Percentiles rank a stretch among this genome's conserved stretches.
Evolutionary conservation across 1,140 invertebrate species (phyloP).

Genomic region (Heterodera schachtii): DNA sequence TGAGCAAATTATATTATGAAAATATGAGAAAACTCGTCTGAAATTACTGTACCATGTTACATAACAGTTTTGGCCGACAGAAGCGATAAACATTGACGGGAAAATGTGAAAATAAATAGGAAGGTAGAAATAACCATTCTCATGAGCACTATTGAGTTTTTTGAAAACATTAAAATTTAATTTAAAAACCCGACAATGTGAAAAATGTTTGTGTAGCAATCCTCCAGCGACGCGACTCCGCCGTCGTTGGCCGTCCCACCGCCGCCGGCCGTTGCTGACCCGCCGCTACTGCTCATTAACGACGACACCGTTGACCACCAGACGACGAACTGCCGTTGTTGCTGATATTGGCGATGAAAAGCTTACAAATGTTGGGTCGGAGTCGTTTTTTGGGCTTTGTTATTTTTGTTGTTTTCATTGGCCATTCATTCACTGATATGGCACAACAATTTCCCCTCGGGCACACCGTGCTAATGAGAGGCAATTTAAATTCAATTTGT

Average conservation of each 20-base stretch:
- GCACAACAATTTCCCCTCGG: background rate
- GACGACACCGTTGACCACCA: background rate
- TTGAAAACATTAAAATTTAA: no score
- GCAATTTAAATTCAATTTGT: no score
- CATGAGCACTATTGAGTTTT: no score
- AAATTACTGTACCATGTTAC: no score
- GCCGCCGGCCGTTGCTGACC: background rate
- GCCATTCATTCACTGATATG: background rate
- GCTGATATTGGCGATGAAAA: background rate
- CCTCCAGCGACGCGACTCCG: constrained; percentile 37
- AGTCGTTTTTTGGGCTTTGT: background rate
- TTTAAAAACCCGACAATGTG: constrained; percentile 41
- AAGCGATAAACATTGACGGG: no score
- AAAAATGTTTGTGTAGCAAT: constrained; percentile 46
- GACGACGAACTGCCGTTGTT: background rate
- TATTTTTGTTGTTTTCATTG: background rate
- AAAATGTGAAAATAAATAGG: no score
- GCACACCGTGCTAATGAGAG: background rate
- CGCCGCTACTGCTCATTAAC: constrained; percentile 11
- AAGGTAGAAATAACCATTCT: no score
- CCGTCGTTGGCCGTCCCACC: constrained; percentile 15
- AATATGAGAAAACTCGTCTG: no score
- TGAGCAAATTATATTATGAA: no score
- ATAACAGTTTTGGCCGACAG: no score
- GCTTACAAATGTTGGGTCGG: no score